Evolutionary conservation across 2,888 invertebrate genomes (phyloP).

Genomic region (Seira musarum): DNA sequence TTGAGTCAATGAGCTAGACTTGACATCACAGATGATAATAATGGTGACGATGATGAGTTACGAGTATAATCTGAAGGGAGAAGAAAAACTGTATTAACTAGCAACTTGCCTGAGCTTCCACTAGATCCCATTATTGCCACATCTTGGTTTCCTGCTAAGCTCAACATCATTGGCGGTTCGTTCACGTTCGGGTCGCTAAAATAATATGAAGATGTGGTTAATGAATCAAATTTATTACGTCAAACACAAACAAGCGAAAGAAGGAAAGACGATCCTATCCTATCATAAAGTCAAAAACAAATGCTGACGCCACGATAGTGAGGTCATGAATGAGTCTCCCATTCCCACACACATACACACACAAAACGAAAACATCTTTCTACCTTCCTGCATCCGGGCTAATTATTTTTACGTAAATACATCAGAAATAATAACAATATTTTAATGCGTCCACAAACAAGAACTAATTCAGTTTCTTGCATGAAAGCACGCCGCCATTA

Average conservation of each 20-base stretch:
- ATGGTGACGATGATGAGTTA: slow-evolving; percentile 28
- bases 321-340: too few relatives aligned
- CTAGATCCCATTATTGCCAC: slow-evolving; percentile 56
- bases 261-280: too few relatives aligned
- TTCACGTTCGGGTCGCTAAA: slow-evolving; percentile 68
- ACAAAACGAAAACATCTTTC: too few relatives aligned
- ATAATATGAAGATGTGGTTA: background rate
- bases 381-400: too few relatives aligned
- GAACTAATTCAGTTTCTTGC: too few relatives aligned
- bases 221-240: background rate
- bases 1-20: background rate
- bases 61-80: slow-evolving; percentile 14
- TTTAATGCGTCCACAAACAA: too few relatives aligned
- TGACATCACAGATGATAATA: slow-evolving; percentile 15
- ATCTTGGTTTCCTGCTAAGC: slow-evolving; percentile 58
- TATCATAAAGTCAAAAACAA: too few relatives aligned
- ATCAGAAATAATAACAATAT: too few relatives aligned
- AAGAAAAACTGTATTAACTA: slow-evolving; percentile 19
- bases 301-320: too few relatives aligned
- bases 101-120: slow-evolving; percentile 52
- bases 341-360: too few relatives aligned
- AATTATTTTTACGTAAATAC: background rate
- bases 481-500: too few relatives aligned
- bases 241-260: too few relatives aligned
- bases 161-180: slow-evolving; percentile 58